Conservation (phyloP, 1,140 invertebrate genomes). For the Ptiloglossa arizonensis region DNA sequence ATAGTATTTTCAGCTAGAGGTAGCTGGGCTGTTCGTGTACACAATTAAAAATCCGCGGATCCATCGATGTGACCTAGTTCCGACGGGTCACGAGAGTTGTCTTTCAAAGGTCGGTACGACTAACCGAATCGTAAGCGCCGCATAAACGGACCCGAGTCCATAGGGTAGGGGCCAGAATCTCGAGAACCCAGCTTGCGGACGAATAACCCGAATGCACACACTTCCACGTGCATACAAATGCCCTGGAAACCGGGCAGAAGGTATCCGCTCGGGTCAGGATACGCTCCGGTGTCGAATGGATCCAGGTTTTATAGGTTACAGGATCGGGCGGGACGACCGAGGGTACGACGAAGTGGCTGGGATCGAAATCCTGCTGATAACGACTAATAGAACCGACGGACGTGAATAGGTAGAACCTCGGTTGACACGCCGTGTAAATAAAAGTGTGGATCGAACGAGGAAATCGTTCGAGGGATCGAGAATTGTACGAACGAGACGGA, state of each 20-base stretch:
- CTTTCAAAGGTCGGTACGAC: slow-evolving; percentile 5
- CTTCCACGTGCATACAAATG: slow-evolving; percentile 23
- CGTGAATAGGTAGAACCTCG: neutral
- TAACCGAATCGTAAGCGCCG: neutral
- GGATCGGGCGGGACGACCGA: neutral
- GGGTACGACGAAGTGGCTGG: neutral
- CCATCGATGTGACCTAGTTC: neutral
- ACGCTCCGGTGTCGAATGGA: slow-evolving; percentile 16
- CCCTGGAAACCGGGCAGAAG: neutral
- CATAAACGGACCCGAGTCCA: neutral
- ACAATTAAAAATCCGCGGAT: slow-evolving; percentile 19
- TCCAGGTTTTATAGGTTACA: slow-evolving; percentile 42
- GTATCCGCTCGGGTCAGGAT: slow-evolving; percentile 7
- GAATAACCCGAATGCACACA: slow-evolving; percentile 3
- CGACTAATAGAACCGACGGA: slow-evolving; percentile 29
- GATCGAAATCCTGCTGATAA: slow-evolving; percentile 50
- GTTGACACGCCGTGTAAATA: neutral
- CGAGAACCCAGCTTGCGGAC: neutral
- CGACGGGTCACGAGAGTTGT: neutral
- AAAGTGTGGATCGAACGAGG: neutral
- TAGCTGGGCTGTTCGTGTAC: neutral
- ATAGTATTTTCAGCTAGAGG: neutral
- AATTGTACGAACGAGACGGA: no score
- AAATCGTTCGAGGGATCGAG: no score
- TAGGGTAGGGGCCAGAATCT: neutral